These are phyloP conservation scores for Paratrypauchen microcephalus DNA, from an alignment of 2,797 vertebrate species.

Conservation along the genomic window DNA sequence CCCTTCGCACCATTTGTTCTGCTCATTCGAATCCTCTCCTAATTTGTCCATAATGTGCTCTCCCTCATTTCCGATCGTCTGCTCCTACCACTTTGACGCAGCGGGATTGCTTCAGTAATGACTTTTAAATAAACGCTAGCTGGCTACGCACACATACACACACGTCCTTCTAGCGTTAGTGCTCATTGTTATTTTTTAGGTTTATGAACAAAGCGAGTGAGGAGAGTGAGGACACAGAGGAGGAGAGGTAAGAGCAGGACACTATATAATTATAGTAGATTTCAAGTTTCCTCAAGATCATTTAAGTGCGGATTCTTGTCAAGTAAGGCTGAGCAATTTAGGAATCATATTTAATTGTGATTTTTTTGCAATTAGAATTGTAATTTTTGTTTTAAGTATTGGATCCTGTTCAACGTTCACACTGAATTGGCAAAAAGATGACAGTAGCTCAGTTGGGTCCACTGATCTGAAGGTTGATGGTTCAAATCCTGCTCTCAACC, in stretches of 20 bases:
- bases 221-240: slow-evolving; percentile 12
- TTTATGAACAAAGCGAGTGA: slow-evolving; percentile 30
- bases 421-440: too few relatives aligned
- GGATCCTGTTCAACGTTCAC: too few relatives aligned
- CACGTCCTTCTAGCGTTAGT: neutral
- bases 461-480: too few relatives aligned
- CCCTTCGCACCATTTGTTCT: slow-evolving; percentile 14
- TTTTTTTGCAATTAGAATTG: too few relatives aligned
- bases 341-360: too few relatives aligned
- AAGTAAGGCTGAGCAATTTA: too few relatives aligned
- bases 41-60: slow-evolving; percentile 5
- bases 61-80: slow-evolving; percentile 5
- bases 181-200: slow-evolving; percentile 21
- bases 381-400: too few relatives aligned
- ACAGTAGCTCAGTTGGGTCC: too few relatives aligned
- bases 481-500: too few relatives aligned
- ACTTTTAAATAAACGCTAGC: slow-evolving; percentile 30
- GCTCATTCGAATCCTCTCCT: slow-evolving; percentile 7
- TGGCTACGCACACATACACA: neutral
- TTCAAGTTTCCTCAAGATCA: slow-evolving; percentile 5
- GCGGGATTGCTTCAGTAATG: slow-evolving; percentile 30
- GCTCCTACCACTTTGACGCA: slow-evolving; percentile 8
- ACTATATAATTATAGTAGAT: slow-evolving; percentile 22
- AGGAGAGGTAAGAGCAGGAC: slow-evolving; percentile 12
- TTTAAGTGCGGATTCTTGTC: slow-evolving; percentile 2